phyloP scores from a whole-genome alignment of 2,888 invertebrate species.

The Ophion costatus region DNA sequence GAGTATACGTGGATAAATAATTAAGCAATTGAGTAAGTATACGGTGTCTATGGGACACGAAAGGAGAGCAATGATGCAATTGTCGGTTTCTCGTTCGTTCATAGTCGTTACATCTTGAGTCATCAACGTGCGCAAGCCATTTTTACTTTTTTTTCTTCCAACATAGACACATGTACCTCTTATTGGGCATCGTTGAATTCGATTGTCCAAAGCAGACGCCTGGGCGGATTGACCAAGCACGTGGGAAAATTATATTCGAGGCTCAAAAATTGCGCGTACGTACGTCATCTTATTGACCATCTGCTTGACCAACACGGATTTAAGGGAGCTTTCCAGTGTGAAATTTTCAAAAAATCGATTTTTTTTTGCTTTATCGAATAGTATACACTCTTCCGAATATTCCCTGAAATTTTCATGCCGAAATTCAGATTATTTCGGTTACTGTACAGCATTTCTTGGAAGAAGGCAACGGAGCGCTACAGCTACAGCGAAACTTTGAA shows the following conservation, averaged over 20 bases:
- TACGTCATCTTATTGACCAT: conserved; percentile 49
- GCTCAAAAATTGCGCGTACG: conserved; percentile 11
- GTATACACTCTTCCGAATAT: too few relatives aligned
- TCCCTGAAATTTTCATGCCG: too few relatives aligned
- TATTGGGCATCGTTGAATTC: too few relatives aligned
- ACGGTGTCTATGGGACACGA: neutral
- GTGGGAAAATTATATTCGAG: conserved; percentile 57
- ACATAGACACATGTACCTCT: conserved; percentile 10
- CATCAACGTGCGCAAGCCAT: conserved; percentile 17
- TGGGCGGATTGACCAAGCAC: conserved; percentile 49
- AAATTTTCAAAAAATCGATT: too few relatives aligned
- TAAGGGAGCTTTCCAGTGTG: too few relatives aligned
- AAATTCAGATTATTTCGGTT: too few relatives aligned
- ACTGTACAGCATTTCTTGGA: too few relatives aligned
- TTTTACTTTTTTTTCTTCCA: conserved; percentile 32
- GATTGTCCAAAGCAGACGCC: too few relatives aligned
- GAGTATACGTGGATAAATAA: neutral
- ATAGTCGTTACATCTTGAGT: conserved; percentile 9
- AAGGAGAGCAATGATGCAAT: conserved; percentile 10
- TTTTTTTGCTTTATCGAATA: too few relatives aligned
- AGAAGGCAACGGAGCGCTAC: too few relatives aligned
- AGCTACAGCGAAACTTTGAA: too few relatives aligned
- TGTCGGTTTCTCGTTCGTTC: conserved; percentile 28
- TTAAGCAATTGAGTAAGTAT: conserved; percentile 7
- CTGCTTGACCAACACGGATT: conserved; percentile 33